Conservation (phyloP, 2,797 vertebrate species). For the Coendou prehensilis region DNA sequence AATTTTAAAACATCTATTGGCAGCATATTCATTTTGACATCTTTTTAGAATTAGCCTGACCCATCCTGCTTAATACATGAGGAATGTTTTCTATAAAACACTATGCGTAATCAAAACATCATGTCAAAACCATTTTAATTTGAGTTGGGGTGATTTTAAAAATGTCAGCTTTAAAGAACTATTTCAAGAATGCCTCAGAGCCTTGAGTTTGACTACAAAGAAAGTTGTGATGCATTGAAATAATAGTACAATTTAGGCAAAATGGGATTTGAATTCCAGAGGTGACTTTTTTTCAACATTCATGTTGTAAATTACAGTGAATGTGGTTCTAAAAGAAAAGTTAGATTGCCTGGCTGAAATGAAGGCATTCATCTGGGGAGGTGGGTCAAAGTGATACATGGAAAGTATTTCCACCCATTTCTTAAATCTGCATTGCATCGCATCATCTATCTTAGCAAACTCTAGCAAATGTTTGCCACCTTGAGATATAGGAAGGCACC, state of each 20-base stretch:
- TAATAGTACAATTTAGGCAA: constrained; percentile 75
- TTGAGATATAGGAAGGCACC: background rate
- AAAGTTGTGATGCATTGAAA: constrained; percentile 79
- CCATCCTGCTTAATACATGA: constrained; percentile 72
- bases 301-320: constrained; percentile 46
- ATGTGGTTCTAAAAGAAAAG: constrained; percentile 39
- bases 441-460: background rate
- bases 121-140: constrained; percentile 84
- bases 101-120: constrained; percentile 67
- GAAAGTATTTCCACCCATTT: constrained; percentile 34
- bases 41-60: constrained; percentile 77
- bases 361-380: constrained; percentile 46
- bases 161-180: constrained; percentile 77
- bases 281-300: constrained; percentile 3
- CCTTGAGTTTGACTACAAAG: constrained; percentile 78
- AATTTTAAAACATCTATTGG: constrained; percentile 71
- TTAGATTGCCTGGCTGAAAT: background rate
- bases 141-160: constrained; percentile 79
- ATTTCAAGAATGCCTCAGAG: constrained; percentile 79
- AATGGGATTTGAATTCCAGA: constrained; percentile 71
- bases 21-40: constrained; percentile 72
- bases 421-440: background rate
- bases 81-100: constrained; percentile 73
- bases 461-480: background rate
- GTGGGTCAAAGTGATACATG: background rate